Conservation (phyloP, 2,113 vertebrate genomes). For the Stictonetta naevosa region DNA sequence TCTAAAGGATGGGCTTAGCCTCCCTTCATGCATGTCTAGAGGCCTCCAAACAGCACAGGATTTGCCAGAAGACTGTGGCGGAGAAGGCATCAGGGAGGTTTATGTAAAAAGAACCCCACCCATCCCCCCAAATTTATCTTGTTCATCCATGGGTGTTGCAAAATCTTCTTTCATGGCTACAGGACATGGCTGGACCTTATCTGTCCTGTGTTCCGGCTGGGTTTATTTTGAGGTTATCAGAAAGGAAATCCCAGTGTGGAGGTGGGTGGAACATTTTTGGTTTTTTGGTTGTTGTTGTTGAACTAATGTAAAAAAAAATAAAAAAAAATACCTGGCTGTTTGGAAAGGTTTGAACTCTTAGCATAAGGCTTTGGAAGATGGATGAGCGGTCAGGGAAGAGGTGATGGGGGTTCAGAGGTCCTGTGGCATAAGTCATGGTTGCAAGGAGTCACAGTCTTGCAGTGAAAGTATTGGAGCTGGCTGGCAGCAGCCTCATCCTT, state of each 20-base stretch:
- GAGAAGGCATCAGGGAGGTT: not conserved
- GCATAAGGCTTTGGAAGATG: constrained; percentile 20
- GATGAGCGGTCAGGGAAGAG: constrained; percentile 39
- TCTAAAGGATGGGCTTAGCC: not conserved
- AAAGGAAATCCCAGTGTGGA: constrained; percentile 39
- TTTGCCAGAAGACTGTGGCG: not conserved
- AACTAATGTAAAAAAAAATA: not conserved
- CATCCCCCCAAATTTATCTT: not conserved
- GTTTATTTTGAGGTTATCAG: constrained; percentile 43
- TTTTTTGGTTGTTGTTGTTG: not conserved
- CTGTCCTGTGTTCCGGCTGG: not conserved
- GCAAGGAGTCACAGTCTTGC: not conserved
- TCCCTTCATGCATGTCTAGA: not conserved
- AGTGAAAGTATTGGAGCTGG: constrained; percentile 4
- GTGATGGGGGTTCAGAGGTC: constrained; percentile 25
- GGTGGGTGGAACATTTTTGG: not conserved
- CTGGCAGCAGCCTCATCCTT: not conserved
- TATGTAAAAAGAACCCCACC: not conserved
- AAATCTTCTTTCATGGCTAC: not conserved
- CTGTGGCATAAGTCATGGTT: constrained; percentile 1
- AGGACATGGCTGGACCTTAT: not conserved
- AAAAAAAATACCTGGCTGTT: constrained; percentile 30
- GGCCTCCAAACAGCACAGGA: not conserved
- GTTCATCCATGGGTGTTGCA: not conserved
- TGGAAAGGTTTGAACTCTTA: constrained; percentile 43